These are phyloP conservation scores for Lamellibrachia columna DNA, from an alignment of 2,888 invertebrate genomes.

Conservation along the genomic window DNA sequence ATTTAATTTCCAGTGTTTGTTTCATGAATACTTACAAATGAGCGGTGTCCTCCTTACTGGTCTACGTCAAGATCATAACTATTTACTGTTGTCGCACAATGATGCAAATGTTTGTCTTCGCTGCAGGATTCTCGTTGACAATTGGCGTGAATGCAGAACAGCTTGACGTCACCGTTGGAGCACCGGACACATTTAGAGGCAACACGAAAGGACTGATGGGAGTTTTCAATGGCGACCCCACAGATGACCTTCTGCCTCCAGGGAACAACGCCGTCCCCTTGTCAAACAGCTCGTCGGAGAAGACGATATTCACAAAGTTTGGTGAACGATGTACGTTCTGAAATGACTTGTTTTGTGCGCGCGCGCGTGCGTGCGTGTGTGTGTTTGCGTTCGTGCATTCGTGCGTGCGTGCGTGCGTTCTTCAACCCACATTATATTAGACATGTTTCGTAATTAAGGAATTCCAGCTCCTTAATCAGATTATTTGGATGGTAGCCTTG, in stretches of 20 bases:
- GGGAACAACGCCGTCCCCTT: not conserved
- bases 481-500: no score
- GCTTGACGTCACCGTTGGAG: not conserved
- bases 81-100: no score
- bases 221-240: conserved; percentile 20
- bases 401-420: not conserved
- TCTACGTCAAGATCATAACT: not conserved
- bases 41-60: not conserved
- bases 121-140: conserved; percentile 20
- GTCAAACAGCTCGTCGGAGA: conserved; percentile 14
- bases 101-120: not conserved
- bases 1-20: no score
- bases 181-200: not conserved
- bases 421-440: not conserved
- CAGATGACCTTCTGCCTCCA: conserved; percentile 11
- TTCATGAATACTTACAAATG: no score
- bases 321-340: conserved; percentile 23
- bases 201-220: conserved; percentile 20
- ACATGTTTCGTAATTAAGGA: no score
- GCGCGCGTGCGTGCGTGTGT: not conserved
- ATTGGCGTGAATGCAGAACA: not conserved
- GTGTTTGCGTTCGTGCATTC: not conserved
- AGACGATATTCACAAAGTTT: conserved; percentile 11
- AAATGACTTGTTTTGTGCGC: not conserved
- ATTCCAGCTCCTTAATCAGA: no score